A percentile compares a stretch with the other conserved stretches of the same genome.
These are phyloP conservation scores for Mustela lutreola DNA, from an alignment of 2,113 vertebrate genomes.

Conservation along the genomic window DNA sequence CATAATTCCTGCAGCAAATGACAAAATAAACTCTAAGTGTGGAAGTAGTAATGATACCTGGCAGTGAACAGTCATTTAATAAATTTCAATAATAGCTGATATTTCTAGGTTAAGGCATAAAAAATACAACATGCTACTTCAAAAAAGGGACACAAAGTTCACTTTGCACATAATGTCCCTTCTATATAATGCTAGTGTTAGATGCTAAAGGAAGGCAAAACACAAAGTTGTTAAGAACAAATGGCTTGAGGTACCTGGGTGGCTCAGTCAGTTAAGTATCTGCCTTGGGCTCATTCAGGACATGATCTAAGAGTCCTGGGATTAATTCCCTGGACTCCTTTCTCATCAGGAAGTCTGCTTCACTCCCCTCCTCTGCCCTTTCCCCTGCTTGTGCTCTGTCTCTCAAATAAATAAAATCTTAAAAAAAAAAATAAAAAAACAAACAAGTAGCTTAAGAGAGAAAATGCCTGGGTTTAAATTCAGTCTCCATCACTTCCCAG, in stretches of 20 bases:
- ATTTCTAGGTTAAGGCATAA: conserved; percentile 34
- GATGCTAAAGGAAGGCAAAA: conserved; percentile 14
- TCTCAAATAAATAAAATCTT: neutral
- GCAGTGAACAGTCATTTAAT: neutral
- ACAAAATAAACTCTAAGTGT: conserved; percentile 19
- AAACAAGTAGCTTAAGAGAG: neutral
- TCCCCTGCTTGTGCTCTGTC: neutral
- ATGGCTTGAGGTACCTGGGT: neutral
- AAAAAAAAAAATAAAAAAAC: neutral
- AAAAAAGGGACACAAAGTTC: neutral
- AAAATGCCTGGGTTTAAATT: conserved; percentile 23
- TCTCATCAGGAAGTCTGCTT: neutral
- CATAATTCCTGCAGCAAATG: neutral
- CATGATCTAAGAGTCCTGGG: neutral
- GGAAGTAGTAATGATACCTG: neutral
- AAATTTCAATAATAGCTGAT: conserved; percentile 42
- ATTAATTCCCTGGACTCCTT: neutral
- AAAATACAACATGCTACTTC: neutral
- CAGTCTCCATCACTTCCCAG: neutral
- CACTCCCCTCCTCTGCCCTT: neutral
- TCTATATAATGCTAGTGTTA: neutral
- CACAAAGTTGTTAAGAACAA: conserved; percentile 14
- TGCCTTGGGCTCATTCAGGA: neutral
- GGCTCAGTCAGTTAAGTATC: neutral
- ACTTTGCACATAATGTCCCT: neutral